Evolutionary conservation across 2,888 invertebrate genomes (phyloP), one percentile per base, ranked within the genome.

Genomic region (Cremastinae sp.): DNA sequence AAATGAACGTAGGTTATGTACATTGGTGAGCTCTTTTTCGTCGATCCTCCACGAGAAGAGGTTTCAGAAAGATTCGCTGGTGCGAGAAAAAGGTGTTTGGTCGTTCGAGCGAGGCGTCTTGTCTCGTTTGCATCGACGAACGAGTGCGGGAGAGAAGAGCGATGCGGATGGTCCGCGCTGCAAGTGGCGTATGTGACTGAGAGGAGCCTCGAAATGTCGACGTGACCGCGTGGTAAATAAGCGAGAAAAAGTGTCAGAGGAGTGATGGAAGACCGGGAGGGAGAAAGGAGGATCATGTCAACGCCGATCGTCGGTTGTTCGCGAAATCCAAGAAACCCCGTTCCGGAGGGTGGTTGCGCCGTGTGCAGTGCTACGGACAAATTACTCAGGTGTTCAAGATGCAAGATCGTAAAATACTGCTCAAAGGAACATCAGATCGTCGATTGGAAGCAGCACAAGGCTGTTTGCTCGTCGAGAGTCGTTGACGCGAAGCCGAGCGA

Each of bases 361-460:
- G 91, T 94, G 84, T 95, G 95, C 90, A 92, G 92, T 78, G 85
- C 84, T 79, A 90, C 88, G 82, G 92, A 92, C 84, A 93, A 93
- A 82, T 90, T 95, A 83, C 90, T 93, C 78, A 93, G 95, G 83
- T 96, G 96, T 90, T 93, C 93, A 81, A 93, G 94, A 82, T 96
- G 96, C 89, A 94, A 94, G 86, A 90, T 90, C 75, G 92, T 93
- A 61, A 94, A 93, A 89, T 96, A 96, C 90, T 96, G 96, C 90
- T 94, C 93, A 75, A 94, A 93, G 82, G 94, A 93, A 78, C 96
- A 96, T 88, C 96, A 96, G 90, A 93, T 92, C 79, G 91, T 93
- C 84, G 95, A 96, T 87, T 96, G 96, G 96, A 93, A 93, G 86
- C 92, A 91, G 80, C 96, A 96, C 86, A 95, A 93, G 91, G 90